Base-by-base conservation (phyloP, 1,140 invertebrate genomes). In the Drosophila sucinea region DNA sequence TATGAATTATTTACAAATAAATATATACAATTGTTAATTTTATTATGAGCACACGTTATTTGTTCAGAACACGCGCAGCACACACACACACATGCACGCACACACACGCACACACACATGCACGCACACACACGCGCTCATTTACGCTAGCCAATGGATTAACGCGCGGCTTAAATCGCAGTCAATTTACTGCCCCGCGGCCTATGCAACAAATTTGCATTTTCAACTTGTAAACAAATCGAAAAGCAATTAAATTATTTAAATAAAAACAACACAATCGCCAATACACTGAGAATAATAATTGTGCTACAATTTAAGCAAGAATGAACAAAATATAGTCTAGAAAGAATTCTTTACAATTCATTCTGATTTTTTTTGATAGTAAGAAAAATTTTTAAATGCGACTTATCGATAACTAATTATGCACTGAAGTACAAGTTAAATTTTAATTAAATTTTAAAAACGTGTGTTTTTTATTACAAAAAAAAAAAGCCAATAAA, bases 161-260 rank as follows among this genome's bases (percentile, higher is more conserved):
- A 71, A 77, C 73, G 65, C 40, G 60, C 32, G 41, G 44, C 41
- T 84, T 81, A 87, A 87, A 87, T 87, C 81, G 84, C 80, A 87
- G 84, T 87, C 85, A 87, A 87, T 87, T 89, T 79, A 81, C 73
- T 81, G 84, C 68, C 84, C 75, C 63, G 70, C 68, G 73, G 83
- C 77, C 68, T 84, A 80, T 72, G 73, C 73, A 70, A 74, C 73
- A 68, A 84, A 87, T 87, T 87, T 89, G 84, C 84, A 87, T 87
- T 87, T 86, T 70, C 80, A 78, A 70, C 84, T 80, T 87, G 84
- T 87, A 87, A 89, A 87, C 84, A 89, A 87, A 87, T 87, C 80
- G 84, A 87, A 87, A 87, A 87, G 84, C 84, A 87, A 87, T 87
- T 87, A 87, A 87, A 87, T 87, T 84, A 87, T 87, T 87, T 80